These are phyloP conservation scores for Platyrinchus mystaceus DNA, from an alignment of 2,797 vertebrate species.

Conservation along the genomic window DNA sequence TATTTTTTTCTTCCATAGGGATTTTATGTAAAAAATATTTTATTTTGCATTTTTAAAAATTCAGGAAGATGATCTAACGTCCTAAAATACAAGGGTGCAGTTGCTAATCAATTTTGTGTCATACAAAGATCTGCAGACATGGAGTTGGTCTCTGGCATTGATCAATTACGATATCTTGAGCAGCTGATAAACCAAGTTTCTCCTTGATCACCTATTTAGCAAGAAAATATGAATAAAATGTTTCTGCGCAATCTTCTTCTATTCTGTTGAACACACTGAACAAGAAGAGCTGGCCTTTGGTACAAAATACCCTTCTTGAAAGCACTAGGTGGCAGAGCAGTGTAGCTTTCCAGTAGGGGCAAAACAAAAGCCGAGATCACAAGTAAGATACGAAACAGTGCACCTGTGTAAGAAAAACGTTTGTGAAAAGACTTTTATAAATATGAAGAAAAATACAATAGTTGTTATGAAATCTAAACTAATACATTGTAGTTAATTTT, in stretches of 20 bases:
- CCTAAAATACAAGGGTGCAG: neutral
- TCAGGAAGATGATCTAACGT: neutral
- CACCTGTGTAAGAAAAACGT: neutral
- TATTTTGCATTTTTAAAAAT: neutral
- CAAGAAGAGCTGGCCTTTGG: neutral
- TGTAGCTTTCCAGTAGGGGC: neutral
- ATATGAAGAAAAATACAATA: neutral
- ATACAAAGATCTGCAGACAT: neutral
- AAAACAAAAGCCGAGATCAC: neutral
- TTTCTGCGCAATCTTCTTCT: neutral
- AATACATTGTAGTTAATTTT: neutral
- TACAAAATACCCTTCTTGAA: neutral
- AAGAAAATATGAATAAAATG: neutral
- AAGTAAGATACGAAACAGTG: neutral
- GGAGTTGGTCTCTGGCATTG: neutral
- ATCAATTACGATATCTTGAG: rapidly evolving
- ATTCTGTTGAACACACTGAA: neutral
- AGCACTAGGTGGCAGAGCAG: slow-evolving; percentile 41
- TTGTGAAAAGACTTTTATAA: neutral
- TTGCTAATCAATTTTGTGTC: neutral
- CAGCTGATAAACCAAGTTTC: neutral
- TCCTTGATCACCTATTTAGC: neutral
- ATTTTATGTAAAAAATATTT: neutral
- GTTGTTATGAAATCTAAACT: neutral
- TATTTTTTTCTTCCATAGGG: neutral